A percentile compares a stretch with the other conserved stretches of the same genome.
Conservation (phyloP, 2,888 invertebrate genomes). For the Thecocarcelia acutangulata region DNA sequence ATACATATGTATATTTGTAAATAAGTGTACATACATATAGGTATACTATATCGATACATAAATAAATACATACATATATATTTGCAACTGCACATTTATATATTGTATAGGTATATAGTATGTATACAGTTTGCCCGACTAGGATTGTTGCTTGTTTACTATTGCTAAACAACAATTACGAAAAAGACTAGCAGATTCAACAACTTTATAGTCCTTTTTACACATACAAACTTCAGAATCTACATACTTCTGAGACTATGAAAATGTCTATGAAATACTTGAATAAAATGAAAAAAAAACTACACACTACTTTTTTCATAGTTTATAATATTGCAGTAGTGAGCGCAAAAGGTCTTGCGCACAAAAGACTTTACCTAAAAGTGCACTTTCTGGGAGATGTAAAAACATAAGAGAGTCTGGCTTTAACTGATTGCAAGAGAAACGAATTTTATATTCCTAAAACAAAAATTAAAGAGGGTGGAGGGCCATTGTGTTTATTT, state of each 20-base stretch:
- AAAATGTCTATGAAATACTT: conserved; percentile 52
- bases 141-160: conserved; percentile 41
- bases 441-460: conserved; percentile 4
- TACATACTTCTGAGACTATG: conserved; percentile 4
- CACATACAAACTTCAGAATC: not conserved
- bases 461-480: not conserved
- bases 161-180: conserved; percentile 51
- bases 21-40: too few species aligned
- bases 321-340: conserved; percentile 40
- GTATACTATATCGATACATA: too few species aligned
- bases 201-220: too few species aligned
- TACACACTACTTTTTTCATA: conserved; percentile 22
- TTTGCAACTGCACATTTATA: too few species aligned
- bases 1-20: not conserved
- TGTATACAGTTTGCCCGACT: not conserved
- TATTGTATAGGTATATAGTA: not conserved
- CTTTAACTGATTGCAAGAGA: conserved; percentile 50
- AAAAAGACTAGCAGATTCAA: conserved; percentile 30
- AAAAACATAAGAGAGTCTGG: conserved; percentile 38
- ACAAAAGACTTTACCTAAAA: conserved; percentile 48
- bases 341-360: conserved; percentile 73
- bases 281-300: conserved; percentile 51
- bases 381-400: conserved; percentile 69
- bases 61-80: too few species aligned
- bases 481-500: conserved; percentile 28